Conservation (phyloP, 2,113 vertebrate genomes). For the Centrocercus urophasianus region DNA sequence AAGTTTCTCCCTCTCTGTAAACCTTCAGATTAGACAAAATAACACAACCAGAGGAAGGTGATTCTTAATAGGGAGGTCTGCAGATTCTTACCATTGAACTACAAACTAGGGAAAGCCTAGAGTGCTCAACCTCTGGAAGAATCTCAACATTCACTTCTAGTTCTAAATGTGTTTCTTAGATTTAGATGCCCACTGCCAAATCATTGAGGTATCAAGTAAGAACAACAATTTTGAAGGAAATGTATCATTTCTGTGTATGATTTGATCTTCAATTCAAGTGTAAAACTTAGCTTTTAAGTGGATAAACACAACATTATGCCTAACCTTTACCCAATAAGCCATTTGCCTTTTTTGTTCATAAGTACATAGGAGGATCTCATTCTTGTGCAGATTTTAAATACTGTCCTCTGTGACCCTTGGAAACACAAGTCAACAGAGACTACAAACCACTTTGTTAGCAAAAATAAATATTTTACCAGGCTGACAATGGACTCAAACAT, state of each 20-base stretch:
- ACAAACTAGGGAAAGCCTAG: neutral
- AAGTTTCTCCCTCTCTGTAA: neutral
- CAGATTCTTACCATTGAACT: neutral
- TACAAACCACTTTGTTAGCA: neutral
- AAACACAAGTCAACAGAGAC: neutral
- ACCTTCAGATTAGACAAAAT: neutral
- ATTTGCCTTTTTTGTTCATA: neutral
- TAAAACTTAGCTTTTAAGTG: neutral
- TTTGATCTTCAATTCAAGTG: neutral
- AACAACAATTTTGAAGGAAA: neutral
- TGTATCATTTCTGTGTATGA: neutral
- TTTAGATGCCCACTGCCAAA: neutral
- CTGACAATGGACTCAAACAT: neutral
- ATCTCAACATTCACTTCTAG: neutral
- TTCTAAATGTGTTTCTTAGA: neutral
- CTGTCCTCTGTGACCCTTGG: neutral
- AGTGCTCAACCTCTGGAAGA: neutral
- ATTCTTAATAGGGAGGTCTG: neutral
- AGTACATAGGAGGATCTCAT: neutral
- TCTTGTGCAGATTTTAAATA: neutral
- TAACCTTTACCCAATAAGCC: neutral
- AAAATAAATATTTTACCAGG: neutral
- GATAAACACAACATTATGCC: neutral
- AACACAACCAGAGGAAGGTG: neutral
- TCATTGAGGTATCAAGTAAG: neutral